These are phyloP conservation scores for Ptilodon capucinus DNA, from an alignment of 2,888 invertebrate species.

Conservation along the genomic window DNA sequence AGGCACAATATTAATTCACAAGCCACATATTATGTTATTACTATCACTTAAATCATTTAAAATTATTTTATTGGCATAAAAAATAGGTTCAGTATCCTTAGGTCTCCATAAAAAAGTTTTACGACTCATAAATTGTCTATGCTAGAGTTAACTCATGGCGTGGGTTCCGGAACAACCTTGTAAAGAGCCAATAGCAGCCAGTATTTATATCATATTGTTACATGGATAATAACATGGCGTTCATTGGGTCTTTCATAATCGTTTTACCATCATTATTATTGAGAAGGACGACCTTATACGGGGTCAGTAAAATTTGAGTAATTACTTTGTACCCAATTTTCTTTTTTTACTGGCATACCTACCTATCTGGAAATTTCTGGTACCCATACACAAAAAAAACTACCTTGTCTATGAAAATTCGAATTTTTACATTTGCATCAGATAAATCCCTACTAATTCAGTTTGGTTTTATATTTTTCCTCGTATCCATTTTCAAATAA, in stretches of 20 bases:
- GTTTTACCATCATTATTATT: slow-evolving; percentile 13
- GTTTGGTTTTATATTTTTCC: no score
- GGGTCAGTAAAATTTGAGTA: slow-evolving; percentile 12
- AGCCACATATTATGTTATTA: no score
- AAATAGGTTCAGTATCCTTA: no score
- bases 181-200: slow-evolving; percentile 1
- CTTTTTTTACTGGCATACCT: no score
- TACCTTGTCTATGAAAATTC: not conserved
- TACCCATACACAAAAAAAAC: not conserved
- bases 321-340: not conserved
- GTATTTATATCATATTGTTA: slow-evolving; percentile 14
- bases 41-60: no score
- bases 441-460: no score
- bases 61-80: no score
- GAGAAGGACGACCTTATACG: slow-evolving; percentile 17
- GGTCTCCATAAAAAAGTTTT: not conserved
- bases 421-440: no score
- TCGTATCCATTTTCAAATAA: no score
- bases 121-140: slow-evolving; percentile 1
- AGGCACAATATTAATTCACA: no score
- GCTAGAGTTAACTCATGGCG: slow-evolving; percentile 4
- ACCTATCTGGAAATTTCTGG: no score
- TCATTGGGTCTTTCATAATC: slow-evolving; percentile 9
- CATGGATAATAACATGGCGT: slow-evolving; percentile 11
- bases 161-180: slow-evolving; percentile 26